Percentiles rank a stretch among this genome's conserved stretches.
These are phyloP conservation scores for Meliscaeva auricollis DNA, from an alignment of 2,888 invertebrate genomes.

Conservation along the genomic window DNA sequence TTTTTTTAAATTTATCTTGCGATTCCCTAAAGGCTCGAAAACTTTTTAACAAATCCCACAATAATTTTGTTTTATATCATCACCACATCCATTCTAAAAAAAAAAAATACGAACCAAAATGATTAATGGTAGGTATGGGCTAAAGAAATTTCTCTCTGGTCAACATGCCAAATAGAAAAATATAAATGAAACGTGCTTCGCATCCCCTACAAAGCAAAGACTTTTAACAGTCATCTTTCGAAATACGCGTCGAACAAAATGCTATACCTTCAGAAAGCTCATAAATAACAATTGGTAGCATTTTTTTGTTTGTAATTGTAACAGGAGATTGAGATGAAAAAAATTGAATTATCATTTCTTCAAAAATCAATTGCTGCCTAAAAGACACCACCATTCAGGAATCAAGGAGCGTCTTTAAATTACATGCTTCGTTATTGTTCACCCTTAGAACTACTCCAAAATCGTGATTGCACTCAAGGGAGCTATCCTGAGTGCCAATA, in stretches of 20 bases:
- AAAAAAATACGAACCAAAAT: constrained; percentile 67
- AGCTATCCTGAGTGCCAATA: constrained; percentile 78
- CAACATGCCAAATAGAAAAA: constrained; percentile 30
- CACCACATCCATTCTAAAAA: constrained; percentile 48
- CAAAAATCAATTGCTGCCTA: constrained; percentile 55
- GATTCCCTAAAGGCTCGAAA: constrained; percentile 51
- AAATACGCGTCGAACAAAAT: constrained; percentile 37
- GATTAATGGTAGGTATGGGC: constrained; percentile 58
- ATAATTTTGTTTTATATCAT: constrained; percentile 51
- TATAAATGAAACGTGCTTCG: constrained; percentile 57
- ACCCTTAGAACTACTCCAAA: constrained; percentile 52
- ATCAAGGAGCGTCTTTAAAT: constrained; percentile 58
- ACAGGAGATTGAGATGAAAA: constrained; percentile 56
- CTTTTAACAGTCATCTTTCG: constrained; percentile 19
- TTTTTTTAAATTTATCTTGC: constrained; percentile 65
- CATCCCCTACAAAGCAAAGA: constrained; percentile 32
- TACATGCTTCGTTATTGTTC: constrained; percentile 70
- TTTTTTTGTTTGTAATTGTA: constrained; percentile 42
- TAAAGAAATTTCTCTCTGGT: constrained; percentile 26
- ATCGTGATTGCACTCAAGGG: constrained; percentile 81
- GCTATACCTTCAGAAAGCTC: constrained; percentile 37
- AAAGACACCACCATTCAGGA: constrained; percentile 29
- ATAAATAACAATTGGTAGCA: constrained; percentile 24
- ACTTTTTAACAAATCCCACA: constrained; percentile 57
- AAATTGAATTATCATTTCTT: constrained; percentile 70